These are phyloP conservation scores for Dione juno DNA, from an alignment of 2,888 invertebrate species.

Conservation along the genomic window DNA sequence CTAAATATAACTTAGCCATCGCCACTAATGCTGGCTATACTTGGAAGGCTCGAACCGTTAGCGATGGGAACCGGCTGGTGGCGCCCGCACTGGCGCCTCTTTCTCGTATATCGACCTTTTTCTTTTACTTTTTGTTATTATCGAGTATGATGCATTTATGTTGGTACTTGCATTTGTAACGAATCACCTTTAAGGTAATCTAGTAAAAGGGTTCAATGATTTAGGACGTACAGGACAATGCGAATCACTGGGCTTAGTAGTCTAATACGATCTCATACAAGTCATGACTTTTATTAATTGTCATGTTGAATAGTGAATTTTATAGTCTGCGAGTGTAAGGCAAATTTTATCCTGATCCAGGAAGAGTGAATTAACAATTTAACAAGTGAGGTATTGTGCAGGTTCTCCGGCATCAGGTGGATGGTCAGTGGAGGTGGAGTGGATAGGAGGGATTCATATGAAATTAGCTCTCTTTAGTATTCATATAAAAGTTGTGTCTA, in stretches of 20 bases:
- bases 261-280: too few species aligned
- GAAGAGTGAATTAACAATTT: too few species aligned
- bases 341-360: too few species aligned
- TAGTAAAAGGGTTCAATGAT: background rate
- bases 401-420: too few species aligned
- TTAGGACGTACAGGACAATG: background rate
- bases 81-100: slow-evolving; percentile 54
- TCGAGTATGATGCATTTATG: slow-evolving; percentile 42
- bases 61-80: slow-evolving; percentile 62
- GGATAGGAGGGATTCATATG: too few species aligned
- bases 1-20: slow-evolving; percentile 65
- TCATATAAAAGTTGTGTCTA: too few species aligned
- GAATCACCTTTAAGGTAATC: slow-evolving; percentile 40
- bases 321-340: too few species aligned
- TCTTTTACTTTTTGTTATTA: slow-evolving; percentile 53
- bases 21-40: slow-evolving; percentile 65
- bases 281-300: background rate
- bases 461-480: too few species aligned
- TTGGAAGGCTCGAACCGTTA: slow-evolving; percentile 71
- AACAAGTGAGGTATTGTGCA: too few species aligned
- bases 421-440: too few species aligned
- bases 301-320: background rate
- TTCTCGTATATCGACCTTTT: slow-evolving; percentile 62
- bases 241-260: too few species aligned
- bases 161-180: slow-evolving; percentile 43